phyloP scores from a whole-genome alignment of 2,797 vertebrate genomes.

The Leontopithecus rosalia region DNA sequence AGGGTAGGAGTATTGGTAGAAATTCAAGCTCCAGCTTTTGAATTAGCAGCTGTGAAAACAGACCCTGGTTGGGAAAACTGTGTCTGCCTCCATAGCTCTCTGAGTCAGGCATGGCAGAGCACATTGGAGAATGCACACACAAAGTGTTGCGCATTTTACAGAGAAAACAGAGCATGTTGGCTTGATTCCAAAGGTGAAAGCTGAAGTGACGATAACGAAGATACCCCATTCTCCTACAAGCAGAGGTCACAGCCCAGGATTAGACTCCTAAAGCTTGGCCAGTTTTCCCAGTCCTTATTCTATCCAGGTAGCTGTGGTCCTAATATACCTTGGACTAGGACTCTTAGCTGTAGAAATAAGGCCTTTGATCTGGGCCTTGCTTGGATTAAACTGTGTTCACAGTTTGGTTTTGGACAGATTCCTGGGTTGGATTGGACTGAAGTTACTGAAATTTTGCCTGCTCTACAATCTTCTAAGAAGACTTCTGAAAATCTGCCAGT shows the following conservation, averaged over 20 bases:
- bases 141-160: background rate
- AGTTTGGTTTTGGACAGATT: background rate
- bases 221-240: accelerated
- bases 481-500: background rate
- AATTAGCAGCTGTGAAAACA: background rate
- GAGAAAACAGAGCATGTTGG: background rate
- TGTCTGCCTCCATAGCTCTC: background rate
- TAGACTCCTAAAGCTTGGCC: background rate
- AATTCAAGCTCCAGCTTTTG: background rate
- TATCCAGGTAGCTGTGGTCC: background rate
- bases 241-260: background rate
- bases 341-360: background rate
- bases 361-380: background rate
- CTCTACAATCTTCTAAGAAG: background rate
- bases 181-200: background rate
- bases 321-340: background rate
- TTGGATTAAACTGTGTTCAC: background rate
- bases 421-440: background rate
- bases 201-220: background rate
- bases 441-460: background rate
- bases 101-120: background rate
- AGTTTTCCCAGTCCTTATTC: background rate
- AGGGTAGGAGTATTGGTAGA: background rate
- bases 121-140: background rate
- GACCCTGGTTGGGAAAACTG: background rate